phyloP scores from a whole-genome alignment of 2,888 invertebrate genomes.

The Sminthurinus aureus region DNA sequence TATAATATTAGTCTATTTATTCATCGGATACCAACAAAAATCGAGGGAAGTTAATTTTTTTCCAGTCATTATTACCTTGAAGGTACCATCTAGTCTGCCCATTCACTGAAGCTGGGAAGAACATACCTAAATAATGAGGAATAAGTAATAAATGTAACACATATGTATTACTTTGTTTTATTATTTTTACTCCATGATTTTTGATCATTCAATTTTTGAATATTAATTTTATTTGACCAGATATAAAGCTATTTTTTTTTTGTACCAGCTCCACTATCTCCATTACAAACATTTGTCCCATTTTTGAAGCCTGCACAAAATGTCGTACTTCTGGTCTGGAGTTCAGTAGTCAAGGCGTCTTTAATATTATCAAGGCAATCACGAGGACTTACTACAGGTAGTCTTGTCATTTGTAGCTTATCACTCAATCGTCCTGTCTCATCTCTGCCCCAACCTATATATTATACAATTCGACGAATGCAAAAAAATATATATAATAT shows the following conservation, averaged over 20 bases:
- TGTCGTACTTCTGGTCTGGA: constrained; percentile 54
- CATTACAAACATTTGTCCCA: constrained; percentile 50
- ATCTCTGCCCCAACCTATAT: constrained; percentile 54
- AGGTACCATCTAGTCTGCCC: constrained; percentile 49
- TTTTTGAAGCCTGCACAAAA: constrained; percentile 52
- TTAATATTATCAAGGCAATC: constrained; percentile 51
- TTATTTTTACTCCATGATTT: too few species aligned
- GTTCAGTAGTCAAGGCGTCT: constrained; percentile 43
- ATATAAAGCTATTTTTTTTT: too few species aligned
- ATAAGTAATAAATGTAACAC: too few species aligned
- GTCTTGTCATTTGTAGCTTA: constrained; percentile 49
- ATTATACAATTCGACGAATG: too few species aligned
- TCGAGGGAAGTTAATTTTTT: not conserved
- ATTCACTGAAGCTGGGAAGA: constrained; percentile 33
- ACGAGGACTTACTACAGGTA: constrained; percentile 49
- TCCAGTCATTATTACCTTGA: constrained; percentile 49
- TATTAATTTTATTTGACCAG: too few species aligned
- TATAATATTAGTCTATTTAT: not conserved
- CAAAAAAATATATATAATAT: too few species aligned
- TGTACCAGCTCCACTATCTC: constrained; percentile 56
- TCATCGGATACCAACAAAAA: not conserved
- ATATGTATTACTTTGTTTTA: too few species aligned
- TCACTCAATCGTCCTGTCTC: constrained; percentile 47
- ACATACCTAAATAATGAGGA: too few species aligned
- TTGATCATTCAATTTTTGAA: too few species aligned